Conservation (phyloP, 2,113 vertebrate species). For the Actenoides lindsayi region DNA sequence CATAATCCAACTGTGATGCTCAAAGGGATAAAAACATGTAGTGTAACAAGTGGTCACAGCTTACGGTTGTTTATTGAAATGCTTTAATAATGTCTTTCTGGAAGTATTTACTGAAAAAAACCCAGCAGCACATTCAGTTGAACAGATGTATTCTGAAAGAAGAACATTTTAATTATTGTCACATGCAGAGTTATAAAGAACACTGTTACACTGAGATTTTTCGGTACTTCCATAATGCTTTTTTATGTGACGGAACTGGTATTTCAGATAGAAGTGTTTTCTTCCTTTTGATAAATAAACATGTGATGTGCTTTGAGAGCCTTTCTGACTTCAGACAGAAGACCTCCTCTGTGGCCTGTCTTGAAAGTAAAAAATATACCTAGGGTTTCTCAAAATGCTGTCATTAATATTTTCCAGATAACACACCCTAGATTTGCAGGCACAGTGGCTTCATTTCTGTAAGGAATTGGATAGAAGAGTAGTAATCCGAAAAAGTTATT, state of each 20-base stretch:
- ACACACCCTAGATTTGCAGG: neutral
- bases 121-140: neutral
- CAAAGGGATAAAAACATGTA: neutral
- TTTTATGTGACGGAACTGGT: neutral
- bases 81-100: constrained; percentile 17
- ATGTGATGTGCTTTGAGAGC: neutral
- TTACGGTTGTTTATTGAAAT: constrained; percentile 11
- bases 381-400: neutral
- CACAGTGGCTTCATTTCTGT: neutral
- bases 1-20: neutral
- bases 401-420: neutral
- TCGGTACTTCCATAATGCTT: neutral
- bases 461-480: neutral
- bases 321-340: neutral
- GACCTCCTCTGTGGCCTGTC: neutral
- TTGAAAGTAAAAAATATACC: neutral
- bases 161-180: constrained; percentile 43
- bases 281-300: constrained; percentile 14
- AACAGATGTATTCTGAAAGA: constrained; percentile 41
- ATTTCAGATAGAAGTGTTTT: constrained; percentile 37
- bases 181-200: constrained; percentile 26
- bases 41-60: neutral
- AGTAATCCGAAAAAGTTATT: neutral
- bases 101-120: constrained; percentile 30
- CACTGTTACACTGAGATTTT: neutral